Percentiles rank a stretch among this genome's conserved stretches.
Conservation (phyloP, 2,888 invertebrate species). For the Lydus trimaculatus region DNA sequence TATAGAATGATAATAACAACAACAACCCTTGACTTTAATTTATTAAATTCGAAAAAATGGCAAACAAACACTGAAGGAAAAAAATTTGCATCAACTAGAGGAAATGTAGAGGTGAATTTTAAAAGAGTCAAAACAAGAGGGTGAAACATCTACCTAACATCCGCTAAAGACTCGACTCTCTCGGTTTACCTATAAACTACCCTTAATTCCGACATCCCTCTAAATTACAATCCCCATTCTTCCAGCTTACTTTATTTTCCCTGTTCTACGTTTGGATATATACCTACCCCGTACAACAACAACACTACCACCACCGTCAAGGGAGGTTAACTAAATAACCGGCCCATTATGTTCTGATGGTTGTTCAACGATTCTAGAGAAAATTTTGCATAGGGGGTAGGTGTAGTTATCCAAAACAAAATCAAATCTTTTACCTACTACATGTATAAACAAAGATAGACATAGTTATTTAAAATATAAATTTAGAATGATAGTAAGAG, state of each 20-base stretch:
- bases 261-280: conserved; percentile 32
- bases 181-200: conserved; percentile 63
- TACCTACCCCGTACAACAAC: conserved; percentile 45
- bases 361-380: conserved; percentile 34
- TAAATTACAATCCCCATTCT: conserved; percentile 64
- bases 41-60: background rate
- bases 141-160: conserved; percentile 43
- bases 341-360: conserved; percentile 60
- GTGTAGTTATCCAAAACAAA: conserved; percentile 17
- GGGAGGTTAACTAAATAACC: conserved; percentile 62
- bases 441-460: background rate
- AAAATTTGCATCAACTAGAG: conserved; percentile 44
- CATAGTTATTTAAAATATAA: background rate
- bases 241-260: conserved; percentile 62
- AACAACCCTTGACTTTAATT: background rate
- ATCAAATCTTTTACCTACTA: conserved; percentile 26
- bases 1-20: background rate
- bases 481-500: background rate
- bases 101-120: conserved; percentile 35
- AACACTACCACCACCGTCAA: conserved; percentile 38
- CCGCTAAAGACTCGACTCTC: conserved; percentile 57
- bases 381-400: conserved; percentile 33
- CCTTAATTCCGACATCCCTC: conserved; percentile 64
- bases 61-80: too few species aligned
- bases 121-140: conserved; percentile 37